phyloP scores from a whole-genome alignment of 2,113 vertebrate genomes.

The Spizaetus ornatus region DNA sequence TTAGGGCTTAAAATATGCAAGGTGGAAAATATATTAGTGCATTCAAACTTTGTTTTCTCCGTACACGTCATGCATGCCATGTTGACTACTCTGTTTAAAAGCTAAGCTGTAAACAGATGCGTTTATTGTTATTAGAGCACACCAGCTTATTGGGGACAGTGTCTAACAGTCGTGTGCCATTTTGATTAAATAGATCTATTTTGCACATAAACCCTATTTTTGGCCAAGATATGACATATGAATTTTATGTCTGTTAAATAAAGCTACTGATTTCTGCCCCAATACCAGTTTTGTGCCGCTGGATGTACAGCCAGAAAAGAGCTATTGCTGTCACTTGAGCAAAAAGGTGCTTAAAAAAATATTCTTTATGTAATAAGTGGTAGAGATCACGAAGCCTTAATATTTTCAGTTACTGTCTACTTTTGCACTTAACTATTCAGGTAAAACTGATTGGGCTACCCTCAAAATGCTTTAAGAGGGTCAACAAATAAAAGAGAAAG shows the following conservation, averaged over 20 bases:
- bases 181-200: not conserved
- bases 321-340: not conserved
- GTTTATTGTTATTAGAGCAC: not conserved
- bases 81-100: not conserved
- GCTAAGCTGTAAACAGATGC: not conserved
- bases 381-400: not conserved
- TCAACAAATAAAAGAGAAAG: not conserved
- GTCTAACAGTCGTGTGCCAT: too few relatives aligned
- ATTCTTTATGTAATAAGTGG: not conserved
- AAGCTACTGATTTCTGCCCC: not conserved
- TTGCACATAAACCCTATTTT: not conserved
- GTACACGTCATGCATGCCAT: fast-evolving
- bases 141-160: not conserved
- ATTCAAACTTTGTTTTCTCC: not conserved
- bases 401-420: not conserved
- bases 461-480: not conserved
- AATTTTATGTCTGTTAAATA: not conserved
- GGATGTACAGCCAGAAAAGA: not conserved
- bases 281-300: not conserved
- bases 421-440: not conserved
- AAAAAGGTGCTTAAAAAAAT: not conserved
- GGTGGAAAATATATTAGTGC: not conserved
- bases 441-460: not conserved
- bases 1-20: not conserved
- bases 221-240: not conserved